Evolutionary conservation across 1,140 invertebrate genomes (phyloP).

Genomic region (Yoshiicerus persimilis): DNA sequence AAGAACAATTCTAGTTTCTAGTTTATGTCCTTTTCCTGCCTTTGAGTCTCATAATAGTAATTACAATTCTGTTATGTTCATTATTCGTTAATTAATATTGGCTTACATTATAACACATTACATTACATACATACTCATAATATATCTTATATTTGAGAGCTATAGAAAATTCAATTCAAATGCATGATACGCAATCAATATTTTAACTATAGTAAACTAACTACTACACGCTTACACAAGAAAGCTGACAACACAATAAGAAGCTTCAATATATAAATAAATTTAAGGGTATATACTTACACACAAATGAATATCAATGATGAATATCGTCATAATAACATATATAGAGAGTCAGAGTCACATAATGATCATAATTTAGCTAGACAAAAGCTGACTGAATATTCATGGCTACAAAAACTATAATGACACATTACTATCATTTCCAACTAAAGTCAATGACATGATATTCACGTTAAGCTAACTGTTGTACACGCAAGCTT

Average conservation of each 20-base stretch:
- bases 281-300: neutral
- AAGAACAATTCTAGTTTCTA: neutral
- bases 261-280: neutral
- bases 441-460: neutral
- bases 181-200: too few relatives aligned
- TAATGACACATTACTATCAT: neutral
- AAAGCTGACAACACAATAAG: neutral
- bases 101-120: neutral
- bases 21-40: neutral
- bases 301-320: neutral
- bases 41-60: neutral
- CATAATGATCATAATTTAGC: neutral
- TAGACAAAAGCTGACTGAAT: neutral
- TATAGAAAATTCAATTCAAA: too few relatives aligned
- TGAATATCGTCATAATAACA: neutral
- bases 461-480: neutral
- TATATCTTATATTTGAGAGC: neutral
- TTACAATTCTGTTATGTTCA: neutral
- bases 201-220: too few relatives aligned
- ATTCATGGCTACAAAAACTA: neutral
- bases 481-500: neutral
- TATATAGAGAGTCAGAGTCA: neutral
- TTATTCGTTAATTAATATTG: neutral
- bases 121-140: too few relatives aligned
- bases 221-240: neutral